Conservation (phyloP, 2,888 invertebrate genomes). For the Hoplodrina blanda region DNA sequence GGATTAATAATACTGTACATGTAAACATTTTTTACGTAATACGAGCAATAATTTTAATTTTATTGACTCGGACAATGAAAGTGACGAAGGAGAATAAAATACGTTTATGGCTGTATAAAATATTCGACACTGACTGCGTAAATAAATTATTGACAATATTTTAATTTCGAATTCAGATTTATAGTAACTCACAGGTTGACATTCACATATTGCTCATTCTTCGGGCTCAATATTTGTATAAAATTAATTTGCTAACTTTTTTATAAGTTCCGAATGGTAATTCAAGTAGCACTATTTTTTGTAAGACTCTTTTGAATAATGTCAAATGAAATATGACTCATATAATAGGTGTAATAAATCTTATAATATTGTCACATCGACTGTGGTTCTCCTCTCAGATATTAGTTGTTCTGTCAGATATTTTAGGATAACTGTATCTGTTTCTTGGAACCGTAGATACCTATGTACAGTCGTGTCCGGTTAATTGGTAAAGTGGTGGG, state of each 20-base stretch:
- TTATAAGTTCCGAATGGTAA: slow-evolving; percentile 30
- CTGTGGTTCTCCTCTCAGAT: slow-evolving; percentile 47
- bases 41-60: slow-evolving; percentile 52
- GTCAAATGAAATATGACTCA: slow-evolving; percentile 52
- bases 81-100: slow-evolving; percentile 56
- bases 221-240: slow-evolving; percentile 12
- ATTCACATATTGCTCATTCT: slow-evolving; percentile 33
- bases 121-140: slow-evolving; percentile 47
- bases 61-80: slow-evolving; percentile 49
- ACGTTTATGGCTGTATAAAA: slow-evolving; percentile 53
- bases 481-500: slow-evolving; percentile 87
- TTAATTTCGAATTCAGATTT: slow-evolving; percentile 34
- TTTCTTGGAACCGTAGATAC: slow-evolving; percentile 80
- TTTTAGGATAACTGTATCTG: slow-evolving; percentile 73
- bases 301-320: slow-evolving; percentile 41
- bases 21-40: slow-evolving; percentile 40
- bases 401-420: slow-evolving; percentile 62
- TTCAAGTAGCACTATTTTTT: slow-evolving; percentile 59
- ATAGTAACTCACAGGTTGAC: slow-evolving; percentile 11
- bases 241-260: slow-evolving; percentile 36
- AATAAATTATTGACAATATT: slow-evolving; percentile 38
- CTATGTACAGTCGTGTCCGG: slow-evolving; percentile 80
- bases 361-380: slow-evolving; percentile 61
- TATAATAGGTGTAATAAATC: slow-evolving; percentile 61
- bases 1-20: slow-evolving; percentile 41